These are phyloP conservation scores for Trissolcus japonicus DNA, from an alignment of 2,888 invertebrate species.

Conservation along the genomic window DNA sequence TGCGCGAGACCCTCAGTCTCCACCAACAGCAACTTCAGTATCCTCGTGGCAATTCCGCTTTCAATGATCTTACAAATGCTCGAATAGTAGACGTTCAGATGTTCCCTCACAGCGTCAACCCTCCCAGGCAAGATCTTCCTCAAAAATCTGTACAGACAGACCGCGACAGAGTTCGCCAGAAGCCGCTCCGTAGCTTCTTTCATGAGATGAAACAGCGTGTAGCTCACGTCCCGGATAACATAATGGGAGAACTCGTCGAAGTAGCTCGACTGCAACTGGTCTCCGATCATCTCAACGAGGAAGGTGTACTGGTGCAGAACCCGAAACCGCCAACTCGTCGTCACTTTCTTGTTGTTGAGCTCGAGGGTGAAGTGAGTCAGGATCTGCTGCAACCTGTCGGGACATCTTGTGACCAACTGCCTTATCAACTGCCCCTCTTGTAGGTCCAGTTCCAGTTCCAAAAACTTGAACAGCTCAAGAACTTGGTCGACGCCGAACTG, in stretches of 20 bases:
- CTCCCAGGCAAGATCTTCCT: constrained; percentile 75
- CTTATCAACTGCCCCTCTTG: constrained; percentile 59
- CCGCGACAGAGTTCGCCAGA: constrained; percentile 63
- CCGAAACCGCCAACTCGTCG: constrained; percentile 72
- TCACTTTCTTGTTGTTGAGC: constrained; percentile 76
- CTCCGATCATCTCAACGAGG: constrained; percentile 77
- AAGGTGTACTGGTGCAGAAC: constrained; percentile 79
- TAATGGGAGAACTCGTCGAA: constrained; percentile 77
- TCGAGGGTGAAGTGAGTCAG: constrained; percentile 77
- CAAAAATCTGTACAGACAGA: constrained; percentile 77
- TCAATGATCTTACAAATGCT: constrained; percentile 77
- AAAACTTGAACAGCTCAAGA: constrained; percentile 75
- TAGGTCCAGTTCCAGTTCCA: constrained; percentile 76
- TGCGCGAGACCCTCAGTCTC: constrained; percentile 77
- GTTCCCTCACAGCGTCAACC: constrained; percentile 75
- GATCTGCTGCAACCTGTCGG: constrained; percentile 78
- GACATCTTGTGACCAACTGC: constrained; percentile 70
- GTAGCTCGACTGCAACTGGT: constrained; percentile 69
- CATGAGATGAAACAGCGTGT: constrained; percentile 78
- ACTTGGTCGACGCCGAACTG: constrained; percentile 75
- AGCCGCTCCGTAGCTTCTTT: constrained; percentile 70
- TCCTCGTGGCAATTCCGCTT: constrained; percentile 67
- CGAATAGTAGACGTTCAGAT: constrained; percentile 78
- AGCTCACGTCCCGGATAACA: constrained; percentile 79
- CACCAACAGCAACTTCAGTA: constrained; percentile 78